These are phyloP conservation scores for Drosophila pegasa DNA, from an alignment of 2,888 invertebrate species.

Conservation along the genomic window DNA sequence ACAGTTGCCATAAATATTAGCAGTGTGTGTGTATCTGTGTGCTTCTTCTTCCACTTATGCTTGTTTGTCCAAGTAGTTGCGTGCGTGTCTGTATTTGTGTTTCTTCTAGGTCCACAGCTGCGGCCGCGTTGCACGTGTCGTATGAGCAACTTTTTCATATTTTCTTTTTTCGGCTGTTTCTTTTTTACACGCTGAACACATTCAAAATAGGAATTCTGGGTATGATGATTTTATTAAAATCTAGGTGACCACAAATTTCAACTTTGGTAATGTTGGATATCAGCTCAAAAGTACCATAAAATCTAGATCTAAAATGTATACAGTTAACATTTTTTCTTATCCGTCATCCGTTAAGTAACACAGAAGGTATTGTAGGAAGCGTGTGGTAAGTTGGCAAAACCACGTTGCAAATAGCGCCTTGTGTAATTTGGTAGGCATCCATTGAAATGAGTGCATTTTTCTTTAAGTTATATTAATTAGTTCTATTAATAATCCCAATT, in stretches of 20 bases:
- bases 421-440: too few species aligned
- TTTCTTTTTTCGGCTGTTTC: conserved; percentile 24
- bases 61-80: conserved; percentile 34
- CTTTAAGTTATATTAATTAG: too few species aligned
- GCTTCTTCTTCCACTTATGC: conserved; percentile 17
- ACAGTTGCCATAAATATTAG: conserved; percentile 63
- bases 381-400: too few species aligned
- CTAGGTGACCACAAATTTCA: not conserved
- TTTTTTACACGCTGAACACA: conserved; percentile 8
- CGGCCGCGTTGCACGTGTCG: conserved; percentile 73
- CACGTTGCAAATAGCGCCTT: too few species aligned
- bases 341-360: too few species aligned
- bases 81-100: conserved; percentile 38
- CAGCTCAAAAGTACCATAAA: too few species aligned
- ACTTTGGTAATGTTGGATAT: too few species aligned
- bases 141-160: conserved; percentile 63
- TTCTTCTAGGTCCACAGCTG: conserved; percentile 73
- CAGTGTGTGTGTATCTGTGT: conserved; percentile 7
- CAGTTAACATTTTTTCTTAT: too few species aligned
- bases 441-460: too few species aligned
- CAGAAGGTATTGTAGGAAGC: too few species aligned
- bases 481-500: too few species aligned
- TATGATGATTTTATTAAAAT: not conserved
- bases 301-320: too few species aligned
- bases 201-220: not conserved